A percentile compares a stretch with the other conserved stretches of the same genome.
These are phyloP conservation scores for Cerastoderma edule DNA, from an alignment of 2,888 invertebrate species.

Conservation along the genomic window DNA sequence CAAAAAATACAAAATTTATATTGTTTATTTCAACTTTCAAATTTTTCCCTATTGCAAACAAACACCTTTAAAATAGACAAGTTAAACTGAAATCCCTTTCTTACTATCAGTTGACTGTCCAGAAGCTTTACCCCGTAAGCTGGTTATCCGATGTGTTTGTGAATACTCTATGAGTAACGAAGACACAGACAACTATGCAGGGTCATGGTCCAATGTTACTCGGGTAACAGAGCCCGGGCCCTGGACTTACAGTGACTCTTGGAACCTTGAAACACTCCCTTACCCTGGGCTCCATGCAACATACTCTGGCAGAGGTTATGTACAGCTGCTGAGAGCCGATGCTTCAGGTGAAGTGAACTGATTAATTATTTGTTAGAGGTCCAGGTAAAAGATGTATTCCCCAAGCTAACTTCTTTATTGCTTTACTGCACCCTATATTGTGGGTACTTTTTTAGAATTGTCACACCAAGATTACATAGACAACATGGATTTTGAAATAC, in stretches of 20 bases:
- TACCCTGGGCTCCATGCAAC: conserved; percentile 62
- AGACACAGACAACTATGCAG: conserved; percentile 54
- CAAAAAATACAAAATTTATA: not conserved
- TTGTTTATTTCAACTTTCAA: not conserved
- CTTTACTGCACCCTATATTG: not conserved
- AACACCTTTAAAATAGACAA: not conserved
- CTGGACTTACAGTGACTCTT: conserved; percentile 65
- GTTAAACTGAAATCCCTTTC: not conserved
- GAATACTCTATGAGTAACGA: conserved; percentile 59
- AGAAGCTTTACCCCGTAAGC: not conserved
- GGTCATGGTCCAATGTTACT: conserved; percentile 48
- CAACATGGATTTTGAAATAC: not conserved
- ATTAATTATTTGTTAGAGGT: not conserved
- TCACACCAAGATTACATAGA: not conserved
- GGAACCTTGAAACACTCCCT: conserved; percentile 62
- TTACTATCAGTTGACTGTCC: conserved; percentile 15
- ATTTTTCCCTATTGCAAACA: not conserved
- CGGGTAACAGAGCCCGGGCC: not conserved
- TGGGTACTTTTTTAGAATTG: not conserved
- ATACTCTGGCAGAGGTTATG: conserved; percentile 74
- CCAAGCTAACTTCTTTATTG: not conserved
- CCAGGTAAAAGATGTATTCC: not conserved
- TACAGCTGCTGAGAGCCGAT: conserved; percentile 32
- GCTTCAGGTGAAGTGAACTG: not conserved
- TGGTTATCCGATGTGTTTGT: conserved; percentile 39